Evolutionary conservation across 2,888 invertebrate genomes (phyloP), one percentile per base, ranked within the genome.

Genomic region (Limnephilus marmoratus): DNA sequence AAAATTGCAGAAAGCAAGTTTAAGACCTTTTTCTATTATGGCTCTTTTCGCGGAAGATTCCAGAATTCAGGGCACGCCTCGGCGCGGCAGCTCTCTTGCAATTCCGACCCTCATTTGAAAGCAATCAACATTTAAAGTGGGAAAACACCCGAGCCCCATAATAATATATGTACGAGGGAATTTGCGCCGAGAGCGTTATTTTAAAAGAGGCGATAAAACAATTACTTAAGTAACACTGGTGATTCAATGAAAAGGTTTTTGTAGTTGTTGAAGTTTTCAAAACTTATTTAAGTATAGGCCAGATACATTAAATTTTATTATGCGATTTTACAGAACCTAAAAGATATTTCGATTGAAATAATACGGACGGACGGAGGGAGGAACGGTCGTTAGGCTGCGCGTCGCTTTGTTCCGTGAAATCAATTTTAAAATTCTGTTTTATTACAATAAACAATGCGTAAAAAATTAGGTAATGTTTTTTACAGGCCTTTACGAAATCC

Each of bases 41-140:
- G 68, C 9, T n/a, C 24, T 68, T n/a, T 68, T 68, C 68, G n/a
- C 9, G 68, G 24, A 18, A 68, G 24, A 18, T 68, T 68, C 68
- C 68, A 68, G 24, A 24, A 68, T 68, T 68, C 68, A 68, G 24
- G 68, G n/a, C 68, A 68, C 68, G 68, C 24, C 68, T 11, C 68
- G n/a, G n/a, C 1, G n/a, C 24, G 53, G 53, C 68, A 24, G 68
- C 7, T 68, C 68, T n/a, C 68, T 68, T 68, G n/a, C 24, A 68
- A 68, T n/a, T 68, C 68, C 68, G 24, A 68, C 68, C 68, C 68
- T n/a, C 7, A n/a, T 68, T 68, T 68, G 68, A 68, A 68, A 68
- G 68, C 68, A 68, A 68, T 68, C 68, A 68, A 68, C 68, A n/a
- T 68, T 68, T 68, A n/a, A 68, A 68, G 68, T n/a, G 68, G n/a